Evolutionary conservation across 2,797 vertebrate species (phyloP).

Genomic region (Furcifer pardalis): DNA sequence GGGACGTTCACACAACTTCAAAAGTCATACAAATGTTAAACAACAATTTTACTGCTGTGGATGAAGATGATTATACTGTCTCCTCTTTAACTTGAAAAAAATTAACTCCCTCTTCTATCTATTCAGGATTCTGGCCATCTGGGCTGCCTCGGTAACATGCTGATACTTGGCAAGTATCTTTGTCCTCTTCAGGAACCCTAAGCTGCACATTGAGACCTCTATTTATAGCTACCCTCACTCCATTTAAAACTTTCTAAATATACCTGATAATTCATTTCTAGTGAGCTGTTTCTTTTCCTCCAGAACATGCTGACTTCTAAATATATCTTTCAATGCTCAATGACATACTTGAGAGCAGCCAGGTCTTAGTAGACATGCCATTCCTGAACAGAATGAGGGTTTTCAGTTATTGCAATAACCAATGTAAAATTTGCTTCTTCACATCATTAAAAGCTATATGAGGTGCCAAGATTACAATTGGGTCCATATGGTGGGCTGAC

Average conservation of each 20-base stretch:
- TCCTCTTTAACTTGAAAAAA: background rate
- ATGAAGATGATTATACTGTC: background rate
- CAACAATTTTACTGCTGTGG: background rate
- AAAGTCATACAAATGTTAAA: background rate
- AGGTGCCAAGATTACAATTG: conserved; percentile 26
- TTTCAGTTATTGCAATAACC: conserved; percentile 27
- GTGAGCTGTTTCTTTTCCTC: conserved; percentile 2
- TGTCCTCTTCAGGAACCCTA: background rate
- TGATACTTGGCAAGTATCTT: background rate
- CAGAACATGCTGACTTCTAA: conserved; percentile 11
- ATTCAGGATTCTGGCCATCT: background rate
- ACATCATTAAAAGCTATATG: conserved; percentile 18
- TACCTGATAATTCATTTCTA: conserved; percentile 36
- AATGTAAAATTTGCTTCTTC: conserved; percentile 23
- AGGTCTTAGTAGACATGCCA: background rate
- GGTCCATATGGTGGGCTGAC: conserved; percentile 13
- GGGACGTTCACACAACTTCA: background rate
- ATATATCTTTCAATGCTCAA: conserved; percentile 4
- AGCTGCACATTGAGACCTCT: background rate
- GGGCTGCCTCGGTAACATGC: background rate
- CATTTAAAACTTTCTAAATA: conserved; percentile 6
- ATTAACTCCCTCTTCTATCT: background rate
- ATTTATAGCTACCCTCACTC: background rate
- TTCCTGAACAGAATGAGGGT: conserved; percentile 10
- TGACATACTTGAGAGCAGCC: conserved; percentile 4